Percentiles rank a stretch among this genome's conserved stretches.
phyloP scores from a whole-genome alignment of 2,797 vertebrate species.

The Spinus pinus region DNA sequence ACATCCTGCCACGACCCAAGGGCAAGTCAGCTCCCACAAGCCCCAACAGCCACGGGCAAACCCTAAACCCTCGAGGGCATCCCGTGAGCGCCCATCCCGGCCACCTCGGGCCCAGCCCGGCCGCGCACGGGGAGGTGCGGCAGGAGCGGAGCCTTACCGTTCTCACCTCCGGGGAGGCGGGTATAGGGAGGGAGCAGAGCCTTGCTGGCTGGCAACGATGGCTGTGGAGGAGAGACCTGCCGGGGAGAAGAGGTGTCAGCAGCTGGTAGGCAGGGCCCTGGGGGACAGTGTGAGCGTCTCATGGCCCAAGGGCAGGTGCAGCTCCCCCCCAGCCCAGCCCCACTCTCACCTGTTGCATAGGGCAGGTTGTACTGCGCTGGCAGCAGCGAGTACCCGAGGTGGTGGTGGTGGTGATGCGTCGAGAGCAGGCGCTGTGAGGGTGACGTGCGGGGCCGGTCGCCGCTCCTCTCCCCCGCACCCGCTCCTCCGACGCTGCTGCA shows the following conservation, averaged over 20 bases:
- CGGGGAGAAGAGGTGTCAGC: background rate
- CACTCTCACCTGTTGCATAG: conserved; percentile 90
- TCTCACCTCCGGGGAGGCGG: conserved; percentile 95
- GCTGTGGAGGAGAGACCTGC: conserved; percentile 92
- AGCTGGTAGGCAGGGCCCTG: fast-evolving
- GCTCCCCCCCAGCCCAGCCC: background rate
- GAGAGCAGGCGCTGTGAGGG: conserved; percentile 97
- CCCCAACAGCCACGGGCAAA: fast-evolving
- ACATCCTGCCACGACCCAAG: conserved; percentile 74
- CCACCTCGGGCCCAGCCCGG: background rate
- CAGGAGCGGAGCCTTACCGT: conserved; percentile 78
- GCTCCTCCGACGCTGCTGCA: conserved; percentile 72
- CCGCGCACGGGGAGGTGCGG: fast-evolving
- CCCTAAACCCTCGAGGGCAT: background rate
- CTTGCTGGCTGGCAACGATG: conserved; percentile 93
- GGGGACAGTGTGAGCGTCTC: fast-evolving
- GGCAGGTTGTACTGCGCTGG: conserved; percentile 96
- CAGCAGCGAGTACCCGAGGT: conserved; percentile 92
- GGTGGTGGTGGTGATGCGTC: conserved; percentile 97
- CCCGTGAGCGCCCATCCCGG: background rate
- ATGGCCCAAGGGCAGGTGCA: fast-evolving
- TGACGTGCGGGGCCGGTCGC: conserved; percentile 91
- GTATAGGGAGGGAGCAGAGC: conserved; percentile 84
- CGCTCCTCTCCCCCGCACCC: conserved; percentile 73
- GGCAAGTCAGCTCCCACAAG: background rate